phyloP scores from a whole-genome alignment of 1,140 invertebrate species.

The Tribolium castaneum region DNA sequence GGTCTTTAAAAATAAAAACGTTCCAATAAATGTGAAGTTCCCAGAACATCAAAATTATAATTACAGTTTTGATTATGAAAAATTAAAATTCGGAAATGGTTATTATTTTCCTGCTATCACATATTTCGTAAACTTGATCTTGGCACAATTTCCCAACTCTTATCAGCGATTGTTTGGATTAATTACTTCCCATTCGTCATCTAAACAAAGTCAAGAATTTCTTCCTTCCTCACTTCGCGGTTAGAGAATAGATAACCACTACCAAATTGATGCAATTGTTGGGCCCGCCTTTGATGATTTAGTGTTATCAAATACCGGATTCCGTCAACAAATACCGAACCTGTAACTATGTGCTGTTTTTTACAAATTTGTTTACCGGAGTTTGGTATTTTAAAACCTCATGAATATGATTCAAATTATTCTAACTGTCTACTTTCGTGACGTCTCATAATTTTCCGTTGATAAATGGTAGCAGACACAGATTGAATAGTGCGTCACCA shows the following conservation, averaged over 20 bases:
- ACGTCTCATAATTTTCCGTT: conserved; percentile 27
- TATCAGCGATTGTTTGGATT: not conserved
- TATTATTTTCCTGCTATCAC: not conserved
- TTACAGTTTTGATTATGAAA: not conserved
- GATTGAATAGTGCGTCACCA: not conserved
- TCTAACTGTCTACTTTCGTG: not conserved
- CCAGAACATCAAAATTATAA: not conserved
- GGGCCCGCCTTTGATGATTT: not conserved
- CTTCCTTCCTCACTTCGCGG: not conserved
- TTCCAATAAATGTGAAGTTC: conserved; percentile 23
- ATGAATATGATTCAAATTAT: conserved; percentile 19
- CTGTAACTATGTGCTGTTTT: not conserved
- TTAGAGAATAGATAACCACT: not conserved
- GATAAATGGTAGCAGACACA: conserved; percentile 1
- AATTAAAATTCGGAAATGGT: not conserved
- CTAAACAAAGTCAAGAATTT: not conserved
- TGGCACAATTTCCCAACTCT: not conserved
- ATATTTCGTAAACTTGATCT: not conserved
- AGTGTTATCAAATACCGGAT: not conserved
- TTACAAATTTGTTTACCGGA: not conserved
- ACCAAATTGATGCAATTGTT: not conserved
- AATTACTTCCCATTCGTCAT: not conserved
- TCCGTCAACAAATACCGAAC: not conserved
- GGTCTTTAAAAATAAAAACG: conserved; percentile 13
- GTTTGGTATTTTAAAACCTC: not conserved